Evolutionary conservation across 2,888 invertebrate species (phyloP).

Genomic region (Endomychus coccineus): DNA sequence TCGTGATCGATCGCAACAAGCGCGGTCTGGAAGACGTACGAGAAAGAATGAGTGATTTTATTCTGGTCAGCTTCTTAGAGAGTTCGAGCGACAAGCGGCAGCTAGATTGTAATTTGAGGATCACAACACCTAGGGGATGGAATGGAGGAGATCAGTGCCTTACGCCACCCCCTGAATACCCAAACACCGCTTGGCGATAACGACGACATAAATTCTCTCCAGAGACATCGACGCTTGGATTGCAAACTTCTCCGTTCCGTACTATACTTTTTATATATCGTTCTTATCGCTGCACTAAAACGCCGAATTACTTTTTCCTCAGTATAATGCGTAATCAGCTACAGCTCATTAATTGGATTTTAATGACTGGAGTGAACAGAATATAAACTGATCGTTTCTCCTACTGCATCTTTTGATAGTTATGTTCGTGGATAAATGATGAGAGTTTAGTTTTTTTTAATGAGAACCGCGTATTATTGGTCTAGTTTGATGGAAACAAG

Average conservation of each 20-base stretch:
- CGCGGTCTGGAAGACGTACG: too few species aligned
- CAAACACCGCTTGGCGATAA: slow-evolving; percentile 44
- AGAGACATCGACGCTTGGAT: slow-evolving; percentile 26
- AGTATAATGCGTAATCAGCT: neutral
- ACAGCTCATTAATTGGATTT: neutral
- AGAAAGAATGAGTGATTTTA: slow-evolving; percentile 29
- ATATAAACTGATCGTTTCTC: too few species aligned
- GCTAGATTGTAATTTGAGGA: slow-evolving; percentile 44
- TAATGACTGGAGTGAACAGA: too few species aligned
- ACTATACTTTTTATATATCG: slow-evolving; percentile 13
- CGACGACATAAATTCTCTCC: slow-evolving; percentile 44
- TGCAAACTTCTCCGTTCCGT: slow-evolving; percentile 13
- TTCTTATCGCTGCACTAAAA: slow-evolving; percentile 10
- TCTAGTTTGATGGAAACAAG: too few species aligned
- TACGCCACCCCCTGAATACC: slow-evolving; percentile 26
- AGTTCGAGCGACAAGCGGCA: slow-evolving; percentile 32
- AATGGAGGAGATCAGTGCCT: slow-evolving; percentile 28
- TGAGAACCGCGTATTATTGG: too few species aligned
- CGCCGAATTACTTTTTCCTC: neutral
- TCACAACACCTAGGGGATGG: slow-evolving; percentile 42
- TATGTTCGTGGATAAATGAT: too few species aligned
- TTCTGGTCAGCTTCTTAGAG: slow-evolving; percentile 38
- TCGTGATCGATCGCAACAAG: slow-evolving; percentile 24
- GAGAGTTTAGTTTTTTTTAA: too few species aligned
- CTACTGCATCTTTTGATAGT: too few species aligned